These are phyloP conservation scores for Drosophila basisetae DNA, from an alignment of 2,888 invertebrate species.

Conservation along the genomic window DNA sequence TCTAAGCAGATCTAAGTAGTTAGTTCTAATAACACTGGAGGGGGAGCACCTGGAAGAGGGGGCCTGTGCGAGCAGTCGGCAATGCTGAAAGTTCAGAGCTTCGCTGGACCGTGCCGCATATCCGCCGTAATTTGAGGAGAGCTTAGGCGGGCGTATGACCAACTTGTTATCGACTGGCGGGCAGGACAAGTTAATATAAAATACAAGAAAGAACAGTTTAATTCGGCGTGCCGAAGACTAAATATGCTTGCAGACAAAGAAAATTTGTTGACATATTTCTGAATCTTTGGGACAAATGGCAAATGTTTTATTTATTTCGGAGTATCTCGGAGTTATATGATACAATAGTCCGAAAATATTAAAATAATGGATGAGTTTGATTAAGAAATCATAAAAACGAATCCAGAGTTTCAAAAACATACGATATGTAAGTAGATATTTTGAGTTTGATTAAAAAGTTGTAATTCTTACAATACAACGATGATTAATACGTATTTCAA, in stretches of 20 bases:
- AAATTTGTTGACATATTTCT: not conserved
- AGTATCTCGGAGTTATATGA: not conserved
- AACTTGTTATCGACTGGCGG: conserved; percentile 45
- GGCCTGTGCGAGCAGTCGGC: conserved; percentile 65
- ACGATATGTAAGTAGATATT: no score
- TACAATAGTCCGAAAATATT: not conserved
- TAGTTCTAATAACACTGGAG: conserved; percentile 1
- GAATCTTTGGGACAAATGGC: not conserved
- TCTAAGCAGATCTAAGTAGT: conserved; percentile 3
- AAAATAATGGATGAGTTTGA: not conserved
- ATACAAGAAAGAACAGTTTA: not conserved
- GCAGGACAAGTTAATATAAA: conserved; percentile 19
- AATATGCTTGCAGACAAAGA: conserved; percentile 25
- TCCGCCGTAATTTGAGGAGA: conserved; percentile 37
- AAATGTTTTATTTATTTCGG: not conserved
- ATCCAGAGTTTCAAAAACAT: not conserved
- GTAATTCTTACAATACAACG: not conserved
- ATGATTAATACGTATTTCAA: not conserved
- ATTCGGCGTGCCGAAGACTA: conserved; percentile 7
- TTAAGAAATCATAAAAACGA: not conserved
- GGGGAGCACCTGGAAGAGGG: not conserved
- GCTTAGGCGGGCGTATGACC: conserved; percentile 50
- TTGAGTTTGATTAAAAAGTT: not conserved
- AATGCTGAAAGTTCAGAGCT: conserved; percentile 47
- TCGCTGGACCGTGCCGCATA: conserved; percentile 46